Evolutionary conservation across 2,797 vertebrate species (phyloP), one percentile per base, ranked within the genome.

Genomic region (Macropus fuliginosus): DNA sequence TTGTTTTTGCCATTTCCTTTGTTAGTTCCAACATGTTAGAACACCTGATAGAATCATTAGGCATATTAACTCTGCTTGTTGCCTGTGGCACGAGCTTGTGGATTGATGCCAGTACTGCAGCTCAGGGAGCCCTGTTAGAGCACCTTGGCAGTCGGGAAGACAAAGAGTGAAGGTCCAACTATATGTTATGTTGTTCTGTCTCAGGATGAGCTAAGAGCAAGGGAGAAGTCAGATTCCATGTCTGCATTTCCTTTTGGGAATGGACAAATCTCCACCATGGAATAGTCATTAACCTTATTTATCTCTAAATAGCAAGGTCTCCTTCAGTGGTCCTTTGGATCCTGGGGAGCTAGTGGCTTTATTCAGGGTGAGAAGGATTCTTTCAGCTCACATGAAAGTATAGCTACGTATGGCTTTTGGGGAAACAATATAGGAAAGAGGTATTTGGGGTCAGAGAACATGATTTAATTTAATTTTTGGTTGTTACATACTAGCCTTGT

Each of bases 201-300:
- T 97, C 97, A 74, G 91, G 96, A 92, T 92, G n/a, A 95, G 96
- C 62, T 91, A 24, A 97, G 87, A 54, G 91, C 94, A 97, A 92
- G 46, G 96, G 96, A 97, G 92, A 94, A 92, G 46, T 96, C 97
- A 97, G 91, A 94, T 95, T 96, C 95, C 56, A 90, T 96, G 94
- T 97, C 96, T 97, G 93, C 95, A 95, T 96, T 94, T 96, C 97
- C 87, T 59, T 95, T 93, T 94, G 0, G 66, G 96, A 96, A 95
- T 91, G 34, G 55, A 95, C 96, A 92, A 27, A 59, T 96, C 96
- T 95, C 95, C 96, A 93, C 96, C 59, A 92, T 95, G 96, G 96
- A 96, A 96, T 97, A 97, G 92, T 95, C 94, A 96, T 97, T 97
- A 97, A 91, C 90, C 90, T 96, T 98, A 95, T 97, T 97, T 97